Evolutionary conservation across 2,888 invertebrate species (phyloP).

Genomic region (Tetheella fluctuosa): DNA sequence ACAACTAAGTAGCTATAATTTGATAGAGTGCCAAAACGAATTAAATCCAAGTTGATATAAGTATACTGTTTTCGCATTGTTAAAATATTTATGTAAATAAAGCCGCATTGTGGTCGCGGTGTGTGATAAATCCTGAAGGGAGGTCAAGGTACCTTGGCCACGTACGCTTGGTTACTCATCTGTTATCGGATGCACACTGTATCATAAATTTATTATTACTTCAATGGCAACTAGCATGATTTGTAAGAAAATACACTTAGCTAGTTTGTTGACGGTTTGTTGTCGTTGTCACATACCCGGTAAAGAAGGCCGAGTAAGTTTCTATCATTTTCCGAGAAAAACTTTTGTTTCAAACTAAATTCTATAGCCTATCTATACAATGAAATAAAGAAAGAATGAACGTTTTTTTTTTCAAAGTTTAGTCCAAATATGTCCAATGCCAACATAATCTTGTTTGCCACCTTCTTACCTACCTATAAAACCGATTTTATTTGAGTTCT

Average conservation of each 20-base stretch:
- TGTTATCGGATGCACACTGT: neutral
- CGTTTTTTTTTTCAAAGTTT: too few relatives aligned
- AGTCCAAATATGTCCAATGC: too few relatives aligned
- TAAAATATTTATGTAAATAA: neutral
- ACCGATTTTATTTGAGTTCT: too few relatives aligned
- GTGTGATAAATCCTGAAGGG: constrained; percentile 1
- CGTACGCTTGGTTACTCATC: neutral
- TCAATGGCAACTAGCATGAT: neutral
- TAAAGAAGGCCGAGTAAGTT: too few relatives aligned
- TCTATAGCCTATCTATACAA: too few relatives aligned
- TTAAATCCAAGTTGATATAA: neutral
- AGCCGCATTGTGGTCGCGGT: neutral
- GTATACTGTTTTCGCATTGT: neutral
- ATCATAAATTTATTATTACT: neutral
- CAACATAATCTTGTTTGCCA: too few relatives aligned
- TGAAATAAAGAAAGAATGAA: too few relatives aligned
- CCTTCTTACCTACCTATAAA: too few relatives aligned
- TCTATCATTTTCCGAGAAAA: too few relatives aligned
- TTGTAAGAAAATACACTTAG: neutral
- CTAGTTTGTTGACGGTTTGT: neutral
- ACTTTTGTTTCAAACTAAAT: too few relatives aligned
- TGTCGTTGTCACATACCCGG: too few relatives aligned
- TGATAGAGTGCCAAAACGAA: neutral
- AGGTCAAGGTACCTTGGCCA: constrained; percentile 5
- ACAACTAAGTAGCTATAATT: neutral